Percentiles rank a stretch among this genome's conserved stretches.
These are phyloP conservation scores for Alitta virens DNA, from an alignment of 2,888 invertebrate genomes.

Conservation along the genomic window DNA sequence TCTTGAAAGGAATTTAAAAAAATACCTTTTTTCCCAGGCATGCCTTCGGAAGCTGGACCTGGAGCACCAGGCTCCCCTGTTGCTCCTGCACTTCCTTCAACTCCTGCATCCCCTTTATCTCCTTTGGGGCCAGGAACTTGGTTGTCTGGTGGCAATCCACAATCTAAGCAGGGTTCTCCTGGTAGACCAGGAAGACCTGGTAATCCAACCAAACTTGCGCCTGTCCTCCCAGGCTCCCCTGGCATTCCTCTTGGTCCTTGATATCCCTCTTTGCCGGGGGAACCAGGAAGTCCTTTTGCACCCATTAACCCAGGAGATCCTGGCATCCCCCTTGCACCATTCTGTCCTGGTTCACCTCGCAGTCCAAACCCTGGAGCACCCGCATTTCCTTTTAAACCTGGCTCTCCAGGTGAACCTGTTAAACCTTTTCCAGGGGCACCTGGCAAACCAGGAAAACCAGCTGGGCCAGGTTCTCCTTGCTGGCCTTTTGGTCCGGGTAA, in stretches of 20 bases:
- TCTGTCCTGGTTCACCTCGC: not conserved
- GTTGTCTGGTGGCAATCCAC: not conserved
- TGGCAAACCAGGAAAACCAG: slow-evolving; percentile 15
- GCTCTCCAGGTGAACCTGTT: not conserved
- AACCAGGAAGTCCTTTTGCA: not conserved
- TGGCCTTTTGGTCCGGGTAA: not conserved
- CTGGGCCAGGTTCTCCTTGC: not conserved
- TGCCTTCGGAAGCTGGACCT: not conserved
- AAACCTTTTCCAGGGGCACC: slow-evolving; percentile 21
- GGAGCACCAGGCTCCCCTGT: not conserved
- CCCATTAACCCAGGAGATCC: not conserved
- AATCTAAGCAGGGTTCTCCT: slow-evolving; percentile 15
- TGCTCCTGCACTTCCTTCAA: not conserved
- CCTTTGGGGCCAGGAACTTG: not conserved
- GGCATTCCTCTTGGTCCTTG: not conserved
- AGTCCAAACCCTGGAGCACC: slow-evolving; percentile 8
- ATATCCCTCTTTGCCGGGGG: not conserved
- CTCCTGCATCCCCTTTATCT: not conserved
- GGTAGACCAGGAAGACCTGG: slow-evolving; percentile 17
- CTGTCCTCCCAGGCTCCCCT: not conserved
- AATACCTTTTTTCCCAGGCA: not conserved
- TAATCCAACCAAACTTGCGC: slow-evolving; percentile 12
- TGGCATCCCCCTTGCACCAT: not conserved
- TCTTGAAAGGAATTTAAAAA: too few species aligned
- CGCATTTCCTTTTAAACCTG: slow-evolving; percentile 10